A percentile compares a stretch with the other conserved stretches of the same genome.
Conservation (phyloP, 2,888 invertebrate genomes). For the Dimorphilus gyrociliatus region DNA sequence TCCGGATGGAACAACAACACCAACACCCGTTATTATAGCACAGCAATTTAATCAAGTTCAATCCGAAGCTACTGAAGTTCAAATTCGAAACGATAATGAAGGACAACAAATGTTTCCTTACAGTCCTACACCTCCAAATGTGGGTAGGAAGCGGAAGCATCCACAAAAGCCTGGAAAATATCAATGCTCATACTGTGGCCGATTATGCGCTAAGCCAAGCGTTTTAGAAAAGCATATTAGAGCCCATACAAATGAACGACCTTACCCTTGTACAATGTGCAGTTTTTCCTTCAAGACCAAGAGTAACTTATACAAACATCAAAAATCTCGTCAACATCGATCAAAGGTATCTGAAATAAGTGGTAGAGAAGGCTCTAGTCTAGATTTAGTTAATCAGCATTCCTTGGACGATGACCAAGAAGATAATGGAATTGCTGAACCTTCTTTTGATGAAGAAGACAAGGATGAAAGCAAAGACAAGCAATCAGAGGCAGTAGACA, state of each 20-base stretch:
- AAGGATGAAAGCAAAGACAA: constrained; percentile 6
- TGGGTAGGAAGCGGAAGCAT: constrained; percentile 16
- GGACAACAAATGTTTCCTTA: too few relatives aligned
- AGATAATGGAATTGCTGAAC: constrained; percentile 3
- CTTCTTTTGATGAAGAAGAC: constrained; percentile 4
- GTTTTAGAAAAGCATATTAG: constrained; percentile 82
- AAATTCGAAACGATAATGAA: too few relatives aligned
- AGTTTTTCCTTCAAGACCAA: constrained; percentile 84
- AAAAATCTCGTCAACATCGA: constrained; percentile 43
- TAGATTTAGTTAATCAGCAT: constrained; percentile 42
- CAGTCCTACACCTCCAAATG: too few relatives aligned
- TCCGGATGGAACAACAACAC: too few relatives aligned
- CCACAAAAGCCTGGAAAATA: constrained; percentile 47
- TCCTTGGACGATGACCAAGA: constrained; percentile 2
- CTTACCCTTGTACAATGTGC: constrained; percentile 72
- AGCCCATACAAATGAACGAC: constrained; percentile 79
- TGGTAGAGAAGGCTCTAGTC: constrained; percentile 39
- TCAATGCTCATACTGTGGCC: constrained; percentile 69
- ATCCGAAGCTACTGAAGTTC: too few relatives aligned
- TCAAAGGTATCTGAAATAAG: too few relatives aligned
- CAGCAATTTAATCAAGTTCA: too few relatives aligned
- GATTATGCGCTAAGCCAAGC: constrained; percentile 77
- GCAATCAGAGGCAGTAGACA: not conserved
- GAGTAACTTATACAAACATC: constrained; percentile 79
- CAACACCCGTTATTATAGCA: too few relatives aligned